Evolutionary conservation across 2,888 invertebrate genomes (phyloP).

Genomic region (Ophion costatus): DNA sequence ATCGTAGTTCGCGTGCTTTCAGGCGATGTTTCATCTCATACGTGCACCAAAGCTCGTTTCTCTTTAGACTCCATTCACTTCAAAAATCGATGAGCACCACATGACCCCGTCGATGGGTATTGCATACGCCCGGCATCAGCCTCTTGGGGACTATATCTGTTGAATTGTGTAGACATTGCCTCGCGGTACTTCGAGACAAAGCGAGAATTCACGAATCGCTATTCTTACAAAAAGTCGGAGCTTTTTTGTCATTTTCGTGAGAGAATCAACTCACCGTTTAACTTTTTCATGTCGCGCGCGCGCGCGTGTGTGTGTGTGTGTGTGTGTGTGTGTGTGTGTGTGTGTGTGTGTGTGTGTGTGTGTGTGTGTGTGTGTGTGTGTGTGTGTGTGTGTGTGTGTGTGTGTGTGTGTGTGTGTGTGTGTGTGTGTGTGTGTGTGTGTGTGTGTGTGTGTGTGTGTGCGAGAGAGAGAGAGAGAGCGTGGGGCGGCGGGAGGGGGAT

Average conservation of each 20-base stretch:
- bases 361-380: too few relatives aligned
- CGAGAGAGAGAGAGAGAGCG: too few relatives aligned
- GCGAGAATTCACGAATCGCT: slow-evolving; percentile 22
- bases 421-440: too few relatives aligned
- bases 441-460: too few relatives aligned
- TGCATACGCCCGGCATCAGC: slow-evolving; percentile 1
- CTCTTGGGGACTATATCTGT: slow-evolving; percentile 15
- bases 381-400: too few relatives aligned
- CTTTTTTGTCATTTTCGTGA: neutral
- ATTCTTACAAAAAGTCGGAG: slow-evolving; percentile 7
- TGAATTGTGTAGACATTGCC: neutral
- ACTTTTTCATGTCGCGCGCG: too few relatives aligned
- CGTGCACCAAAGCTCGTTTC: slow-evolving; percentile 1
- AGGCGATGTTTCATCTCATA: slow-evolving; percentile 19
- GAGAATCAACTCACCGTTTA: slow-evolving; percentile 22
- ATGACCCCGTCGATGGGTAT: slow-evolving; percentile 39
- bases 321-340: too few relatives aligned
- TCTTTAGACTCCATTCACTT: slow-evolving; percentile 13
- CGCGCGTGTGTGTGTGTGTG: too few relatives aligned
- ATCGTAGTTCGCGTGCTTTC: slow-evolving; percentile 32
- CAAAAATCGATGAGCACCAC: slow-evolving; percentile 33
- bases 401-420: too few relatives aligned
- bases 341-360: too few relatives aligned
- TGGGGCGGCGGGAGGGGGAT: too few relatives aligned
- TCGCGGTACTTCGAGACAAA: slow-evolving; percentile 5